These are phyloP conservation scores for Colius striatus DNA, from an alignment of 2,113 vertebrate genomes.

Conservation along the genomic window DNA sequence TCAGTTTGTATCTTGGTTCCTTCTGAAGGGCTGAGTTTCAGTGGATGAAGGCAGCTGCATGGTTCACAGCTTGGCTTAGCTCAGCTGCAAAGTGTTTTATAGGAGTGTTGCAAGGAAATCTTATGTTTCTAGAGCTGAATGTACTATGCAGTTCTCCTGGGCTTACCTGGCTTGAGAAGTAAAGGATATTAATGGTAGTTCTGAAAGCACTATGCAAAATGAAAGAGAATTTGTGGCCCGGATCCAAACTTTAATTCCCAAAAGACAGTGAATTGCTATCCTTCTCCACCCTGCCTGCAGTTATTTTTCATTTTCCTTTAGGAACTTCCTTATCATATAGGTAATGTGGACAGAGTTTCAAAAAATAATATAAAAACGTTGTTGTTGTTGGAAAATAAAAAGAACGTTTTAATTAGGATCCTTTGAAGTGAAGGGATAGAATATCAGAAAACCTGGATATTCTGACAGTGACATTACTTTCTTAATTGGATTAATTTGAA, in stretches of 20 bases:
- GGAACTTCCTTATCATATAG: not conserved
- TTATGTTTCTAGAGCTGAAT: not conserved
- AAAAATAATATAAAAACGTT: not conserved
- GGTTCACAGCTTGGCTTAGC: not conserved
- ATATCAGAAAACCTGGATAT: not conserved
- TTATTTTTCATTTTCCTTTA: not conserved
- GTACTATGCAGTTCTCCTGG: not conserved
- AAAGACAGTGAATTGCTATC: not conserved
- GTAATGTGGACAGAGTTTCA: not conserved
- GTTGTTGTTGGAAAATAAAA: not conserved
- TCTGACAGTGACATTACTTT: not conserved
- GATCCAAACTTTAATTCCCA: not conserved
- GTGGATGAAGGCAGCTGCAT: not conserved
- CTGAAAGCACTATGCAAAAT: not conserved
- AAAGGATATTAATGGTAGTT: not conserved
- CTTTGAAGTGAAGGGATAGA: not conserved
- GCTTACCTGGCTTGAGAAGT: not conserved
- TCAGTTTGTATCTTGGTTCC: not conserved
- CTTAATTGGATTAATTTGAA: not conserved
- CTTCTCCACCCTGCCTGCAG: not conserved
- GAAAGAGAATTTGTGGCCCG: not conserved
- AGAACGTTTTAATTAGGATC: not conserved
- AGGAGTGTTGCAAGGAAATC: not conserved
- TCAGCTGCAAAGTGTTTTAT: not conserved
- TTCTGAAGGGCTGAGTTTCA: not conserved